These are phyloP conservation scores for Ivindomyrus marchei DNA, from an alignment of 2,113 vertebrate genomes.

Conservation along the genomic window DNA sequence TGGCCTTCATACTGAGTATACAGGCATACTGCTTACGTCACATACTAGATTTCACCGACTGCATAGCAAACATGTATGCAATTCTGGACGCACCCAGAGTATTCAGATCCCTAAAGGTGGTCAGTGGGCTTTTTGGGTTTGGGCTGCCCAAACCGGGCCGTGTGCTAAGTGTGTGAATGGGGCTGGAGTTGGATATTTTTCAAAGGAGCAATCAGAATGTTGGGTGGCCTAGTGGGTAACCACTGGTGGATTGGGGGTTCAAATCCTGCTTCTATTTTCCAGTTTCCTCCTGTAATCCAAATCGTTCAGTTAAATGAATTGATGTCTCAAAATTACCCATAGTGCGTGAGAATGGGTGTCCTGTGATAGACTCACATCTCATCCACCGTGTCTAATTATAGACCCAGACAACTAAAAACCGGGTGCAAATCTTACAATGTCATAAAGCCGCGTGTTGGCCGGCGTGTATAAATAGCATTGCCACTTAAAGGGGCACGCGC, in stretches of 20 bases:
- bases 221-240: neutral
- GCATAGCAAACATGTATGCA: neutral
- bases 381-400: neutral
- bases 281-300: neutral
- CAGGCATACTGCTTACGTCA: neutral
- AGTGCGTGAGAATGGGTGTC: neutral
- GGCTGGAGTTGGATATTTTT: neutral
- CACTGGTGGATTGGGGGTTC: neutral
- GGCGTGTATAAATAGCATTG: neutral
- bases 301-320: neutral
- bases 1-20: neutral
- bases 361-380: neutral
- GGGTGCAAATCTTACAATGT: neutral
- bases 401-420: neutral
- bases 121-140: neutral
- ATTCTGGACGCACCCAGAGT: neutral
- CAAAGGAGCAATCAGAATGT: neutral
- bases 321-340: neutral
- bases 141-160: neutral
- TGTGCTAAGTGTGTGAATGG: neutral
- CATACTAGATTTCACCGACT: neutral
- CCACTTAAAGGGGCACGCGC: neutral
- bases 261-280: neutral
- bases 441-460: neutral
- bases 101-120: neutral